Conservation (phyloP, 2,797 vertebrate species). For the Coilia nasus region DNA sequence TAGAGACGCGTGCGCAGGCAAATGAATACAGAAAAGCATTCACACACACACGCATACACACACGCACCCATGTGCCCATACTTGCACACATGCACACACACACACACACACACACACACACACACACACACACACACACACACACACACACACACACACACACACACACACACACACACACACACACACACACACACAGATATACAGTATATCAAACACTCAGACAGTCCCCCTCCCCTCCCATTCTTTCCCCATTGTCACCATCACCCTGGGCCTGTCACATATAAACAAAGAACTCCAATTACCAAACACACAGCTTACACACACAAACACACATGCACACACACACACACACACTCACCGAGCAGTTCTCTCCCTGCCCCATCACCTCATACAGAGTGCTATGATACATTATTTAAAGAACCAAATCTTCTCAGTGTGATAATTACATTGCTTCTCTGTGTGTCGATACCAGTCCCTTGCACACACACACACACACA, state of each 20-base stretch:
- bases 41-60: background rate
- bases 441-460: slow-evolving; percentile 59
- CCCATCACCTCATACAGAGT: slow-evolving; percentile 30
- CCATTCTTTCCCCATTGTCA: background rate
- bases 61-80: background rate
- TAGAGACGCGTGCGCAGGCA: background rate
- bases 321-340: background rate
- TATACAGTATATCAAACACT: background rate
- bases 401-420: slow-evolving; percentile 54
- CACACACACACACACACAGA: background rate
- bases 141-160: background rate
- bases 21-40: background rate
- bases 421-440: slow-evolving; percentile 58
- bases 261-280: background rate
- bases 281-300: slow-evolving; percentile 15
- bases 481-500: slow-evolving; percentile 45
- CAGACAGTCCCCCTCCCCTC: background rate
- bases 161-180: background rate
- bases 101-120: background rate
- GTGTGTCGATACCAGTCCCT: slow-evolving; percentile 39
- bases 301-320: slow-evolving; percentile 33
- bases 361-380: background rate
- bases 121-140: background rate
- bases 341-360: too few relatives aligned
- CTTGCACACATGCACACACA: background rate